phyloP scores from a whole-genome alignment of 2,113 vertebrate genomes.

The Pelobates fuscus region DNA sequence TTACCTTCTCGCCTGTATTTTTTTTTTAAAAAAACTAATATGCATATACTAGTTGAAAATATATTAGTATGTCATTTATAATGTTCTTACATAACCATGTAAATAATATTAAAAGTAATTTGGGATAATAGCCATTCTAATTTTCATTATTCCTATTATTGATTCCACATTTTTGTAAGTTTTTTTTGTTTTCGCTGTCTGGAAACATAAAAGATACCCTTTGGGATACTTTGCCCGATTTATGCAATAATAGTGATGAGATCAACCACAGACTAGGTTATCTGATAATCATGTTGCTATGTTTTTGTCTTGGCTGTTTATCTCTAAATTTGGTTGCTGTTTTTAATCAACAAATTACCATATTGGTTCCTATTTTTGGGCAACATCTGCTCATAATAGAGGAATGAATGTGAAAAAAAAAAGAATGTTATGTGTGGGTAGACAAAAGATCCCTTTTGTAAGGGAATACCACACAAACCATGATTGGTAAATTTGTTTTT shows the following conservation, averaged over 20 bases:
- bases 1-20: too few relatives aligned
- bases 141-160: too few relatives aligned
- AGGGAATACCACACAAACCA: conserved; percentile 30
- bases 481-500: conserved; percentile 46
- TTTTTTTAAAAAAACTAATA: too few relatives aligned
- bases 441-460: conserved; percentile 49
- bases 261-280: conserved; percentile 4
- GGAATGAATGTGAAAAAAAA: conserved; percentile 40
- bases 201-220: conserved; percentile 1
- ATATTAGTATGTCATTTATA: too few relatives aligned
- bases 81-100: too few relatives aligned
- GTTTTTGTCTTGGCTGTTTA: conserved; percentile 33
- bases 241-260: conserved; percentile 23
- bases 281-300: conserved; percentile 45
- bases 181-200: not conserved
- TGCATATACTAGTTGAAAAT: too few relatives aligned
- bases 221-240: conserved; percentile 4
- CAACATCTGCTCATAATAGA: conserved; percentile 45
- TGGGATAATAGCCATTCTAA: too few relatives aligned
- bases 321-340: conserved; percentile 26
- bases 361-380: conserved; percentile 43
- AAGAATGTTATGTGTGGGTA: conserved; percentile 42
- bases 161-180: not conserved
- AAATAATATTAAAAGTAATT: too few relatives aligned
- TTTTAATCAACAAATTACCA: conserved; percentile 50